Conservation (phyloP, 2,797 vertebrate species). For the Paguma larvata region DNA sequence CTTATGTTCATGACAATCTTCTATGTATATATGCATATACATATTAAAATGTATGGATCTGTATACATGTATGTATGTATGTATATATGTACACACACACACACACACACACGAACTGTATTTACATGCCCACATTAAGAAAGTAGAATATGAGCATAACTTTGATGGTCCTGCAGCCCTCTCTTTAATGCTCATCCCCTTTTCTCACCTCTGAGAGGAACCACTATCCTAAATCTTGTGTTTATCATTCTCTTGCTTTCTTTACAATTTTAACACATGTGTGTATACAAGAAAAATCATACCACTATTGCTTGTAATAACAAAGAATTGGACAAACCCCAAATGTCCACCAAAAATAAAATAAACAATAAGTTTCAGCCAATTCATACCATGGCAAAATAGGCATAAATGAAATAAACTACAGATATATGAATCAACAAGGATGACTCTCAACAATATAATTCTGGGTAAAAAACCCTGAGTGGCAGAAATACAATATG, state of each 20-base stretch:
- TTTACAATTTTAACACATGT: background rate
- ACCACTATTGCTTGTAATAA: background rate
- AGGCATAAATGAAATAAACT: background rate
- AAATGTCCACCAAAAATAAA: constrained; percentile 13
- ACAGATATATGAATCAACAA: background rate
- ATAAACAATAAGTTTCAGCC: background rate
- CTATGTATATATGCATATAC: background rate
- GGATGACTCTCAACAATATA: background rate
- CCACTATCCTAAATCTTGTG: background rate
- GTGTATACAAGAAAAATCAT: background rate
- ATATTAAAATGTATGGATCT: background rate
- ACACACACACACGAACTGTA: no score
- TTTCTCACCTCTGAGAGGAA: background rate
- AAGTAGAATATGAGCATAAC: background rate
- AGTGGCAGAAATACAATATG: background rate
- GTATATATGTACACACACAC: background rate
- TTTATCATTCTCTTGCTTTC: background rate
- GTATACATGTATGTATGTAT: rapidly evolving
- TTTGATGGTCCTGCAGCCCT: background rate
- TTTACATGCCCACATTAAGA: background rate
- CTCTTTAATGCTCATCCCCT: background rate
- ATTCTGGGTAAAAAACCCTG: background rate
- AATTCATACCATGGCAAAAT: background rate
- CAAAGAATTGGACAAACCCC: background rate
- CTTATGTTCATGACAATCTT: background rate